phyloP scores from a whole-genome alignment of 2,797 vertebrate genomes.

The Lacerta agilis region DNA sequence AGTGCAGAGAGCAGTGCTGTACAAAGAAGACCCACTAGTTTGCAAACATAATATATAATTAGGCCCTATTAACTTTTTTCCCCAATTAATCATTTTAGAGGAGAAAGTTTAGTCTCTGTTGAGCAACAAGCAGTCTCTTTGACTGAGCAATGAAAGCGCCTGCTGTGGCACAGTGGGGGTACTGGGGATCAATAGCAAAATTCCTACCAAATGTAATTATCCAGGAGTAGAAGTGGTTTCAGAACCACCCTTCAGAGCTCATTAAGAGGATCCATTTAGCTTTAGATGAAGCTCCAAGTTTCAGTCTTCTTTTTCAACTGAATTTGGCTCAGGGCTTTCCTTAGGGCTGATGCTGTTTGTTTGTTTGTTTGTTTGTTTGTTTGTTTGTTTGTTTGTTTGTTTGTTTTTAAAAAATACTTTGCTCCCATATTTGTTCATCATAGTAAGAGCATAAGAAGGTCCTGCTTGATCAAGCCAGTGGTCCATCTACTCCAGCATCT shows the following conservation, averaged over 20 bases:
- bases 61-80: background rate
- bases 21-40: background rate
- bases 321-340: background rate
- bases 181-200: background rate
- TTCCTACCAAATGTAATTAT: background rate
- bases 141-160: background rate
- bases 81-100: background rate
- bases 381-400: background rate
- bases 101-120: background rate
- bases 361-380: background rate
- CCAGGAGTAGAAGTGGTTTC: background rate
- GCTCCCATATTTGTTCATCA: background rate
- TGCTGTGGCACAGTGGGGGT: background rate
- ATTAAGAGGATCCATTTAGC: background rate
- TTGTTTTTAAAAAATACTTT: background rate
- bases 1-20: background rate
- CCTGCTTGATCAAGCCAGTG: too few species aligned
- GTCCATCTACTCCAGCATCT: too few species aligned
- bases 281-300: background rate
- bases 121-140: background rate
- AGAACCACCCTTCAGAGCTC: background rate
- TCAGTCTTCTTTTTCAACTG: background rate
- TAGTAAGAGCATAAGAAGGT: background rate
- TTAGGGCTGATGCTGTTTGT: background rate
- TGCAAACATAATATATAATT: background rate